phyloP scores from a whole-genome alignment of 2,113 vertebrate species.

The Stigmatopora argus region DNA sequence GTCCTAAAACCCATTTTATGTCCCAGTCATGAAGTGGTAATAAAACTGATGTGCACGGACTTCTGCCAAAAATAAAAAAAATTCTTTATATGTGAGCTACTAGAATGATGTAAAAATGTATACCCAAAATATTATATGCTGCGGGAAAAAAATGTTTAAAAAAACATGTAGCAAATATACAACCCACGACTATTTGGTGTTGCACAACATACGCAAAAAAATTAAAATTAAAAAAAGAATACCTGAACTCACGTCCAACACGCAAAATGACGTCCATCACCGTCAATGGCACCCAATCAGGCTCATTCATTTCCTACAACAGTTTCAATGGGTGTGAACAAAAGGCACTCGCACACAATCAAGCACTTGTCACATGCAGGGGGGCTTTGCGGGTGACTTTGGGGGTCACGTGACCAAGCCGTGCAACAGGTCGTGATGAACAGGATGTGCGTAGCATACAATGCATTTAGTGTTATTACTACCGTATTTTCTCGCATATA shows the following conservation, averaged over 20 bases:
- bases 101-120: not conserved
- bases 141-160: conserved; percentile 9
- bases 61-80: not conserved
- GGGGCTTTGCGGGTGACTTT: not conserved
- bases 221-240: no score
- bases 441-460: not conserved
- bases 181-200: no score
- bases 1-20: not conserved
- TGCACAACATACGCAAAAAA: no score
- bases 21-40: no score
- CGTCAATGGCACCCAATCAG: no score
- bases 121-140: conserved; percentile 13
- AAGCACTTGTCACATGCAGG: conserved; percentile 45
- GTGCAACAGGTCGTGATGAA: conserved; percentile 24
- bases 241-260: no score
- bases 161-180: no score
- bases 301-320: no score
- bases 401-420: conserved; percentile 34
- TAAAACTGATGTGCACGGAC: conserved; percentile 7
- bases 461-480: not conserved
- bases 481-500: not conserved
- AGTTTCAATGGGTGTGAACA: conserved; percentile 4
- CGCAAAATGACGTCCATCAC: no score
- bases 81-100: not conserved
- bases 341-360: conserved; percentile 60